phyloP scores from a whole-genome alignment of 2,113 vertebrate species.

The Sylvilagus bachmani region DNA sequence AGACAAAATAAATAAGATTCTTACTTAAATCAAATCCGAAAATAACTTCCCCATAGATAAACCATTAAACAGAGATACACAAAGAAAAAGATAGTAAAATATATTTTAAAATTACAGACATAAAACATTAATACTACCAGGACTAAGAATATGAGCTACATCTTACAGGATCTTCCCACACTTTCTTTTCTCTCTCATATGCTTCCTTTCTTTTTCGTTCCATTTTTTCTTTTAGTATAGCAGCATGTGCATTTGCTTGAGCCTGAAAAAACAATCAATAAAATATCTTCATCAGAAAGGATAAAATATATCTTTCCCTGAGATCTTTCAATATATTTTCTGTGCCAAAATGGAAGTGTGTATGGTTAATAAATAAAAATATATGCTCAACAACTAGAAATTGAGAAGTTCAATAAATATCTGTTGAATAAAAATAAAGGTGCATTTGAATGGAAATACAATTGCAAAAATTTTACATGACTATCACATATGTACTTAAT shows the following conservation, averaged over 20 bases:
- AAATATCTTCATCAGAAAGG: not conserved
- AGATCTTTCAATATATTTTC: not conserved
- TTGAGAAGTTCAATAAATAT: not conserved
- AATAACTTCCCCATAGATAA: not conserved
- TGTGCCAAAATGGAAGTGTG: not conserved
- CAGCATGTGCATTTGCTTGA: conserved; percentile 94
- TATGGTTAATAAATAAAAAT: not conserved
- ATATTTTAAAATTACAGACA: not conserved
- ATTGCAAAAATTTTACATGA: conserved; percentile 25
- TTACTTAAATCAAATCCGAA: conserved; percentile 30
- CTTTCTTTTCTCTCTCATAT: conserved; percentile 94
- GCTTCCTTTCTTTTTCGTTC: conserved; percentile 96
- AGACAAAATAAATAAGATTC: not conserved
- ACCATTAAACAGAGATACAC: not conserved
- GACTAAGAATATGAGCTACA: conserved; percentile 31
- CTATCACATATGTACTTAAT: not conserved
- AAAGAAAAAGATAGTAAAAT: not conserved
- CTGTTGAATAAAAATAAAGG: not conserved
- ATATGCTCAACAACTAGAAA: not conserved
- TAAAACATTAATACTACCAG: not conserved
- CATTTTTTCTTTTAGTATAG: conserved; percentile 95
- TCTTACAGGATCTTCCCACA: conserved; percentile 98
- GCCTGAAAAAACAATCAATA: conserved; percentile 87
- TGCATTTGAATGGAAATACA: conserved; percentile 9
- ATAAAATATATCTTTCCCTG: not conserved